Conservation (phyloP, 2,113 vertebrate species). For the Siphamia tubifer region DNA sequence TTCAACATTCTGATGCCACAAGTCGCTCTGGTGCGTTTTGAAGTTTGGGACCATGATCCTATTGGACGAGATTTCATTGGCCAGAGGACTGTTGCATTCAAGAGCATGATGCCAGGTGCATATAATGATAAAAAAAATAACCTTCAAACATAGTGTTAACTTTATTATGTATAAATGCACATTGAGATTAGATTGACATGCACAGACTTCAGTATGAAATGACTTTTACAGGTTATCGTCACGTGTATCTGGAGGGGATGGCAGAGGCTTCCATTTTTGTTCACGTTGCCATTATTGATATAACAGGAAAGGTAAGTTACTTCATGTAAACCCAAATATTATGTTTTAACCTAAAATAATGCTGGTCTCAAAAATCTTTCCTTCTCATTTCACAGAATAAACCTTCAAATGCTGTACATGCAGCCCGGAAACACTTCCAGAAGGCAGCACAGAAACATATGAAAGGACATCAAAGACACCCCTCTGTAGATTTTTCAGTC, state of each 20-base stretch:
- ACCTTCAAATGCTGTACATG: conserved; percentile 75
- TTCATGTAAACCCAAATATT: not conserved
- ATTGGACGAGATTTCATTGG: conserved; percentile 95
- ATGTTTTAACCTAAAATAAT: not conserved
- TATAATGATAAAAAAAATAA: not conserved
- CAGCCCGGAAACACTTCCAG: conserved; percentile 70
- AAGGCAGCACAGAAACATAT: conserved; percentile 75
- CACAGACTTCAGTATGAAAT: not conserved
- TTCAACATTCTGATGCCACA: conserved; percentile 93
- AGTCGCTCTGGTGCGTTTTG: conserved; percentile 89
- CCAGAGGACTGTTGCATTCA: conserved; percentile 92
- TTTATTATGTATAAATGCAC: not conserved
- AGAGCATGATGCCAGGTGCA: conserved; percentile 93
- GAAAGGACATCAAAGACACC: conserved; percentile 87
- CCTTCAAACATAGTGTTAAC: not conserved
- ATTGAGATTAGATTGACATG: no score
- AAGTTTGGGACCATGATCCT: conserved; percentile 95
- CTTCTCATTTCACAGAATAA: conserved; percentile 62
- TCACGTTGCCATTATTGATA: conserved; percentile 87
- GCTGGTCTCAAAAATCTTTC: not conserved
- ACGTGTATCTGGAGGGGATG: conserved; percentile 95
- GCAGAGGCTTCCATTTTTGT: conserved; percentile 95
- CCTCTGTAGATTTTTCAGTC: conserved; percentile 86
- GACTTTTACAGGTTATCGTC: conserved; percentile 87
- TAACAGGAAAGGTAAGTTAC: conserved; percentile 88